Percentiles rank a stretch among this genome's conserved stretches.
Evolutionary conservation across 2,888 invertebrate genomes (phyloP).

Genomic region (Congeria kusceri): DNA sequence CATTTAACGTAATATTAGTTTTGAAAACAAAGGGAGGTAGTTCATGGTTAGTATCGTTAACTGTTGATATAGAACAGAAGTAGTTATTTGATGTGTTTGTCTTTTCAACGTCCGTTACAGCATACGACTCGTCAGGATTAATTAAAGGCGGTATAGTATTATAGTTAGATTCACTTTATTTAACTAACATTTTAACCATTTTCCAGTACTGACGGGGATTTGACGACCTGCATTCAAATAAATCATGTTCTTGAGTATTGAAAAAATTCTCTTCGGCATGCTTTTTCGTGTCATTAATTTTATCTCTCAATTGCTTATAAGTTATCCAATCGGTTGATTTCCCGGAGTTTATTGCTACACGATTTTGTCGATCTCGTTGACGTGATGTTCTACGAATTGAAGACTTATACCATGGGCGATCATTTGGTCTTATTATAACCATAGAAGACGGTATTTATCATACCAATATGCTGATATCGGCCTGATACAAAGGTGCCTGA

Average conservation of each 20-base stretch:
- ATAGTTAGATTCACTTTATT: not conserved
- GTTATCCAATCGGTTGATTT: slow-evolving; percentile 3
- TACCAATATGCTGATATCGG: no score
- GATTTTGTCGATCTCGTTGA: slow-evolving; percentile 30
- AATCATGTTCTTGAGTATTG: slow-evolving; percentile 10
- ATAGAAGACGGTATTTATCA: no score
- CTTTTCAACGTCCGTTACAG: slow-evolving; percentile 29
- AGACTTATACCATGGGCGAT: slow-evolving; percentile 39
- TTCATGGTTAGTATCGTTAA: slow-evolving; percentile 1
- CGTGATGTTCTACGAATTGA: slow-evolving; percentile 9
- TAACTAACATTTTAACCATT: no score
- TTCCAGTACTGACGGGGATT: slow-evolving; percentile 29
- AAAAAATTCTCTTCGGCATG: slow-evolving; percentile 11
- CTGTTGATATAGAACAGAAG: slow-evolving; percentile 23
- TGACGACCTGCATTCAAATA: not conserved
- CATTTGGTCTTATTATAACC: not conserved
- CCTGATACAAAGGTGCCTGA: no score
- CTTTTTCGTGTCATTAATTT: slow-evolving; percentile 37
- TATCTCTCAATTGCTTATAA: slow-evolving; percentile 20
- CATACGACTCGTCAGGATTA: no score
- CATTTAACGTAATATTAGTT: not conserved
- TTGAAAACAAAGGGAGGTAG: slow-evolving; percentile 7
- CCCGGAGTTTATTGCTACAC: slow-evolving; percentile 16
- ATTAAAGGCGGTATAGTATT: no score
- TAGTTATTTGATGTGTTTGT: slow-evolving; percentile 26